These are phyloP conservation scores for Anolis sagrei DNA, from an alignment of 2,113 vertebrate species.

Conservation along the genomic window DNA sequence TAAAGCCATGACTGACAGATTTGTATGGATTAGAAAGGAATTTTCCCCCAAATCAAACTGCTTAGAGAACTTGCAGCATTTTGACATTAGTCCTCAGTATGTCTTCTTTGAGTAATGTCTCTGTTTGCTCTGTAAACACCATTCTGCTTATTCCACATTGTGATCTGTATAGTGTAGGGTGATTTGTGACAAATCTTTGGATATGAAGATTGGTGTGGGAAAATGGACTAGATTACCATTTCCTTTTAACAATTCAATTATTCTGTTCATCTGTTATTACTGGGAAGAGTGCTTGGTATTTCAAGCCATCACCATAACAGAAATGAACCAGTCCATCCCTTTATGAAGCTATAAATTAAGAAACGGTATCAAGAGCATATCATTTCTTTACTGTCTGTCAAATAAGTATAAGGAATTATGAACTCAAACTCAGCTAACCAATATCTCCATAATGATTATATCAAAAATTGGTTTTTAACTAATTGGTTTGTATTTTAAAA, in stretches of 20 bases:
- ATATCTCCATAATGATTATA: no score
- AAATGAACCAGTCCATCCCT: not conserved
- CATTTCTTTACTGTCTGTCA: not conserved
- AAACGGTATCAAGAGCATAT: not conserved
- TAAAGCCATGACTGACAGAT: not conserved
- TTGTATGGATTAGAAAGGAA: not conserved
- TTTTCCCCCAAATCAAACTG: not conserved
- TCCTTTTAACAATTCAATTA: not conserved
- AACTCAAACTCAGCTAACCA: no score
- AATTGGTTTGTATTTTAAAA: no score
- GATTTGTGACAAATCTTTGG: not conserved
- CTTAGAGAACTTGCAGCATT: not conserved
- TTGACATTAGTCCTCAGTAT: not conserved
- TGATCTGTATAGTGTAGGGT: not conserved
- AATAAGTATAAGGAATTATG: no score
- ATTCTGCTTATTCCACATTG: not conserved
- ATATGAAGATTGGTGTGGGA: not conserved
- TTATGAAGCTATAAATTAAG: not conserved
- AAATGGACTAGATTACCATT: not conserved
- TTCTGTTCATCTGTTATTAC: not conserved
- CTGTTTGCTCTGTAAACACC: not conserved
- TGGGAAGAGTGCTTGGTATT: not conserved
- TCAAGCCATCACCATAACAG: constrained; percentile 19
- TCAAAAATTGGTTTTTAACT: no score
- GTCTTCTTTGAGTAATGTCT: not conserved